Evolutionary conservation across 2,113 vertebrate species (phyloP), one percentile per base, ranked within the genome.

Genomic region (Poicephalus meyeri): DNA sequence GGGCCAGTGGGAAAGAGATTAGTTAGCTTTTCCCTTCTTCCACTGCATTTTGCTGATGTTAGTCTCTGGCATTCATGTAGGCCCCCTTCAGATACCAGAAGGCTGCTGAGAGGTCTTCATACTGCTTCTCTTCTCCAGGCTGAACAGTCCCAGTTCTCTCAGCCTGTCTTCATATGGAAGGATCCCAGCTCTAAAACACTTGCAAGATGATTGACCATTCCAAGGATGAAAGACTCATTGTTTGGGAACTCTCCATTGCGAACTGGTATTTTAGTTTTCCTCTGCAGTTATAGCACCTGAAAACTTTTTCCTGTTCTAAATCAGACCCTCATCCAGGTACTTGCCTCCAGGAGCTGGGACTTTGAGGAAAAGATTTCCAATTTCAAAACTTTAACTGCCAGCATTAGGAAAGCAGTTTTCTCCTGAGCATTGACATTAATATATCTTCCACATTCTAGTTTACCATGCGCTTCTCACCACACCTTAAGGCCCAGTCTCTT

Each of bases 381-480:
- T 31, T 58, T 42, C 29, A 90, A 85, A 84, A 49, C 11, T 68
- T 91, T 31, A 79, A 66, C 41, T 88, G 72, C 35, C 80, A 79
- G 60, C 41, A 79, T 44, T 29, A 33, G 37, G 24, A 49, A 90
- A 84, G 46, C 28, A 60, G 15, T 60, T 78, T 68, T 88, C 92
- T 81, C 82, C 73, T 44, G 52, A 79, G 47, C 41, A 88, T 31
- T 84, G 49, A 90, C 33, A 26, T 77, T 16, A 69, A 39, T 50
- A 28, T 61, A 93, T 95, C 71, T 44, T 74, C 39, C 52, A 92
- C 61, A 69, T 91, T 92, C 49, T 46, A 44, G 18, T 76, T 81
- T 33, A 88, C 91, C 92, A 93, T 65, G 16, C 31, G 2, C 93
- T 97, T 96, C 96, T 88, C 90, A 92, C 90, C 95, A 93, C 92